phyloP scores from a whole-genome alignment of 1,140 invertebrate species.

The Atta cephalotes region DNA sequence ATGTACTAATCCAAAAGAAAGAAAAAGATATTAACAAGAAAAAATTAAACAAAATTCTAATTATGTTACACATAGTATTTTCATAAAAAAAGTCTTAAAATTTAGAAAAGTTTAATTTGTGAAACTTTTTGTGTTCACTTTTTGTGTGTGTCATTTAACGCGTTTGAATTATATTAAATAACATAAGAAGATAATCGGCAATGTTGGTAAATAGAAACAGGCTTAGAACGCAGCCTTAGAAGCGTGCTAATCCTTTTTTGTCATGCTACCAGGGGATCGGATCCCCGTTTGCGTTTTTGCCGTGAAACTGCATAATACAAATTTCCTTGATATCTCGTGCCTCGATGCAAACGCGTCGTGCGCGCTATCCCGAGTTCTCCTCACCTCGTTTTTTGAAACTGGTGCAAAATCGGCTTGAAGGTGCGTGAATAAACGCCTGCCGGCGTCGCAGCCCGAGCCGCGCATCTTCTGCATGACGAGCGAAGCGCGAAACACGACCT shows the following conservation, averaged over 20 bases:
- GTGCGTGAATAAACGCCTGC: conserved; percentile 85
- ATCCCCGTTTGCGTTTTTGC: conserved; percentile 34
- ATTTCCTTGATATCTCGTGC: conserved; percentile 31
- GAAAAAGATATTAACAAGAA: background rate
- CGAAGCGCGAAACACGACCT: conserved; percentile 86
- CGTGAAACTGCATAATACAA: conserved; percentile 22
- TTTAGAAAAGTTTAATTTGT: background rate
- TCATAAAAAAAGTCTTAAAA: background rate
- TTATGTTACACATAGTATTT: background rate
- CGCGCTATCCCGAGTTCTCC: conserved; percentile 27
- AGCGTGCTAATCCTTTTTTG: conserved; percentile 35
- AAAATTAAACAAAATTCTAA: background rate
- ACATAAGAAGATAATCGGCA: background rate
- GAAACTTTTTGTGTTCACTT: background rate
- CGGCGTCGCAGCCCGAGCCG: conserved; percentile 84
- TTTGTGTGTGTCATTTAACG: conserved; percentile 13
- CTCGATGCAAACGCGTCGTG: conserved; percentile 21
- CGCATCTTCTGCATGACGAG: conserved; percentile 86
- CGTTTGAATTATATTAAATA: conserved; percentile 3
- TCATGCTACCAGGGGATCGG: conserved; percentile 48
- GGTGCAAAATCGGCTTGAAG: conserved; percentile 85
- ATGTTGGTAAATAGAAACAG: conserved; percentile 18
- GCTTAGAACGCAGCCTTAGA: background rate
- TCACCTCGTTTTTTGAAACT: conserved; percentile 78
- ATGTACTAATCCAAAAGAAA: background rate